Percentiles rank a stretch among this genome's conserved stretches.
Evolutionary conservation across 1,140 invertebrate genomes (phyloP).

Genomic region (Rhopalosiphum padi): DNA sequence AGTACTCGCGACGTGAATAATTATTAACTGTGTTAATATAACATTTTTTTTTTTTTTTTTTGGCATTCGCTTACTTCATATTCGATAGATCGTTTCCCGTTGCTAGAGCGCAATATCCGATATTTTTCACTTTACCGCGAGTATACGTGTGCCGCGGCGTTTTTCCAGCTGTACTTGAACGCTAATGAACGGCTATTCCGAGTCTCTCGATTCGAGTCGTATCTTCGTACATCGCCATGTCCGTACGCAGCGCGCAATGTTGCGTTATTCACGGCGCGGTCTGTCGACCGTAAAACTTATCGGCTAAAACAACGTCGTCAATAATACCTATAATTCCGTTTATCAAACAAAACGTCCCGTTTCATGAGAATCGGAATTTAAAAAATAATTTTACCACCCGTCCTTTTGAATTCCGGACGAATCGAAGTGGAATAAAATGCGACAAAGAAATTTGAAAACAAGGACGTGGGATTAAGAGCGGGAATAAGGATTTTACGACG

Average conservation of each 20-base stretch:
- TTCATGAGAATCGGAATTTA: neutral
- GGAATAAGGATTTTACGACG: neutral
- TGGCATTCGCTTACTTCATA: neutral
- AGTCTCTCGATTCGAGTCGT: neutral
- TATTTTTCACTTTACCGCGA: neutral
- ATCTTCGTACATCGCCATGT: neutral
- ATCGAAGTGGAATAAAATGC: neutral
- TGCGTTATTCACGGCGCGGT: too few species aligned
- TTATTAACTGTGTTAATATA: constrained; percentile 45
- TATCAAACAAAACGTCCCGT: neutral
- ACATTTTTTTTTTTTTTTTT: constrained; percentile 16
- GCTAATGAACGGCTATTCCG: neutral
- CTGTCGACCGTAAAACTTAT: neutral
- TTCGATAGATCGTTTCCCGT: constrained; percentile 9
- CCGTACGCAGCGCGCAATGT: neutral
- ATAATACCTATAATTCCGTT: neutral
- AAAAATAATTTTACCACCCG: neutral
- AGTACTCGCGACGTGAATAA: constrained; percentile 52
- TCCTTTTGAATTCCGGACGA: neutral
- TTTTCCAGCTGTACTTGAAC: neutral
- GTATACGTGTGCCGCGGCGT: too few species aligned
- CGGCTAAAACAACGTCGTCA: neutral
- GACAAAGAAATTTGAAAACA: neutral
- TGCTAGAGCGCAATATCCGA: neutral
- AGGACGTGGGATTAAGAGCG: too few species aligned